phyloP scores from a whole-genome alignment of 2,888 invertebrate genomes.

The Tuta absoluta region DNA sequence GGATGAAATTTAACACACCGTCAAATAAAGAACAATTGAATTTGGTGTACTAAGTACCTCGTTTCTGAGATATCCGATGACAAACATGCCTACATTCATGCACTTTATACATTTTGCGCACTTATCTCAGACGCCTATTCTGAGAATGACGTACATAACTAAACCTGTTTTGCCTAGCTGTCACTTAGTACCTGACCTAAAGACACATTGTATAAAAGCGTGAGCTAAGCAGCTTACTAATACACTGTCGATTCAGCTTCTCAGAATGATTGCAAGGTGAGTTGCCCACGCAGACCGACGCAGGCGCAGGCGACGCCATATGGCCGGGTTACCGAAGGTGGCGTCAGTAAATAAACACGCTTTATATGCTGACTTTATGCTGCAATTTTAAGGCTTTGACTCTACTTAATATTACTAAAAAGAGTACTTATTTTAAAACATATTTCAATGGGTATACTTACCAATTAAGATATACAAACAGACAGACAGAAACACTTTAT shows the following conservation, averaged over 20 bases:
- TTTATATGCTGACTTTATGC: not conserved
- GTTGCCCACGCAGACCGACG: constrained; percentile 28
- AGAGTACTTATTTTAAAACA: no score
- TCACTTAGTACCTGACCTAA: not conserved
- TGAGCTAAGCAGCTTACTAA: constrained; percentile 4
- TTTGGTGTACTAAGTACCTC: no score
- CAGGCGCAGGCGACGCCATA: constrained; percentile 26
- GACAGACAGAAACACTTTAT: no score
- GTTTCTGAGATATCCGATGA: no score
- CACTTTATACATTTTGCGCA: no score
- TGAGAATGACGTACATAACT: not conserved
- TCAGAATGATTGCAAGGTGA: constrained; percentile 34
- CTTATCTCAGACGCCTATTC: no score
- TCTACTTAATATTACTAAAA: no score
- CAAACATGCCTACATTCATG: no score
- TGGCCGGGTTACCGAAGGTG: constrained; percentile 19
- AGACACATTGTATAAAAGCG: not conserved
- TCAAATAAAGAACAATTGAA: no score
- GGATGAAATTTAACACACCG: no score
- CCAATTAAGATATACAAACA: no score
- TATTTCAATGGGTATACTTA: no score
- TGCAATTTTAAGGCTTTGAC: not conserved
- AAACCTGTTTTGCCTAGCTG: not conserved
- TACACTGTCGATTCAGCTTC: constrained; percentile 30
- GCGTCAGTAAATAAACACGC: constrained; percentile 20